A percentile compares a stretch with the other conserved stretches of the same genome.
Evolutionary conservation across 2,797 vertebrate genomes (phyloP).

Genomic region (Coilia nasus): DNA sequence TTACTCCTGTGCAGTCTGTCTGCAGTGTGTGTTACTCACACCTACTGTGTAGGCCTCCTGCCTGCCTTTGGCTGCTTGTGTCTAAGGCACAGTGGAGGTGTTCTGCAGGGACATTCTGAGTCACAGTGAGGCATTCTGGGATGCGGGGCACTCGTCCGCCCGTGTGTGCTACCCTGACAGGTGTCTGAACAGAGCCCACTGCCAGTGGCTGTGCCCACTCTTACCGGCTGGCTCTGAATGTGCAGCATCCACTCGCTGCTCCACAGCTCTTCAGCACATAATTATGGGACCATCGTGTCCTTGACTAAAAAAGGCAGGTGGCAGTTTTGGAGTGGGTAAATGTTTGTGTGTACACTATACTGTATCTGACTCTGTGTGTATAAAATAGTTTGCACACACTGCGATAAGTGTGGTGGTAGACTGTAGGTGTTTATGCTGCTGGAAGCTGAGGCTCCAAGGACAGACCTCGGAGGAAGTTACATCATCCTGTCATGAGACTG

Average conservation of each 20-base stretch:
- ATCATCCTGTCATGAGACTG: not conserved
- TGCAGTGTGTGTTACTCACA: no score
- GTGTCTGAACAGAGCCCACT: no score
- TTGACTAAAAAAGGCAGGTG: not conserved
- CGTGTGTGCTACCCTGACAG: no score
- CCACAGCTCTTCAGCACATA: not conserved
- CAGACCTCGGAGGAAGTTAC: not conserved
- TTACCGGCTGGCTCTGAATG: not conserved
- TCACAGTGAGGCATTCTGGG: no score
- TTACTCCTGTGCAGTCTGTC: no score
- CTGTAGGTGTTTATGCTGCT: not conserved
- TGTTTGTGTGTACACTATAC: not conserved
- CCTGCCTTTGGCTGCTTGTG: no score
- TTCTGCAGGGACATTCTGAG: no score
- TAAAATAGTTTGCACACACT: no score
- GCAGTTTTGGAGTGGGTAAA: not conserved
- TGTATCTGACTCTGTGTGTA: no score
- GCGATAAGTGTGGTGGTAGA: not conserved
- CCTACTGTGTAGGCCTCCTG: no score
- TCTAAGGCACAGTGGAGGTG: no score
- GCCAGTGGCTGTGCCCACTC: not conserved
- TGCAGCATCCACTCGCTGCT: not conserved
- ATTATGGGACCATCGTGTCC: not conserved
- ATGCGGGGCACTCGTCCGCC: no score
- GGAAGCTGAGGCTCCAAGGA: not conserved